Percentiles rank a stretch among this genome's conserved stretches.
Conservation (phyloP, 2,113 vertebrate genomes). For the Phrynocephalus versicolor region DNA sequence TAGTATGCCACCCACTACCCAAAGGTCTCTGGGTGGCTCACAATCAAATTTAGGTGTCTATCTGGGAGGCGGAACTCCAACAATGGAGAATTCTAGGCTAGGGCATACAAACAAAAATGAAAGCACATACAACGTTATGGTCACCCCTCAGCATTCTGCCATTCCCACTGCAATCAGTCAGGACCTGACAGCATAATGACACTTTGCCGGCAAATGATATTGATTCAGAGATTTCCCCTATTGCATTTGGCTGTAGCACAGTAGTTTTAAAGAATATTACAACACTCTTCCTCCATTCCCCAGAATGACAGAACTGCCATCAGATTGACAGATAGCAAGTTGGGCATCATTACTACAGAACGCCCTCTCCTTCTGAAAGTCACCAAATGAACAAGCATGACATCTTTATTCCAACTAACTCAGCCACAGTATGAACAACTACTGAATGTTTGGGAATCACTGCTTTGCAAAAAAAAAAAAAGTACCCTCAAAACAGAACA, state of each 20-base stretch:
- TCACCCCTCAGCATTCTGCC: too few species aligned
- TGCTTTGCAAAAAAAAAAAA: neutral
- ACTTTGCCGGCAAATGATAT: neutral
- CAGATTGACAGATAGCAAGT: neutral
- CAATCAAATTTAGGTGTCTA: neutral
- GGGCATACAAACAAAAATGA: too few species aligned
- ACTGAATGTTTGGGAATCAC: neutral
- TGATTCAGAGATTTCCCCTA: neutral
- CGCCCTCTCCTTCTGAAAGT: neutral
- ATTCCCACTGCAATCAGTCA: neutral
- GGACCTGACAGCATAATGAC: neutral
- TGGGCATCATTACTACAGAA: neutral
- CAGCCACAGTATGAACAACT: neutral
- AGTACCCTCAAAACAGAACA: slow-evolving; percentile 46
- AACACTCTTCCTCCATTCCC: neutral
- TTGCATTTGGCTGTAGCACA: neutral
- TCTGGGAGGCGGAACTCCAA: neutral
- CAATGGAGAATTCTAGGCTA: too few species aligned
- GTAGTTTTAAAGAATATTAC: neutral
- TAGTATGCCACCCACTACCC: too few species aligned
- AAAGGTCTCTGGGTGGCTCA: too few species aligned
- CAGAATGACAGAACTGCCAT: neutral
- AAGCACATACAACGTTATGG: too few species aligned
- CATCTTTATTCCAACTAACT: neutral
- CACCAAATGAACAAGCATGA: too few species aligned